Evolutionary conservation across 2,113 vertebrate genomes (phyloP), one percentile per base, ranked within the genome.

Genomic region (Gallinago undulata): DNA sequence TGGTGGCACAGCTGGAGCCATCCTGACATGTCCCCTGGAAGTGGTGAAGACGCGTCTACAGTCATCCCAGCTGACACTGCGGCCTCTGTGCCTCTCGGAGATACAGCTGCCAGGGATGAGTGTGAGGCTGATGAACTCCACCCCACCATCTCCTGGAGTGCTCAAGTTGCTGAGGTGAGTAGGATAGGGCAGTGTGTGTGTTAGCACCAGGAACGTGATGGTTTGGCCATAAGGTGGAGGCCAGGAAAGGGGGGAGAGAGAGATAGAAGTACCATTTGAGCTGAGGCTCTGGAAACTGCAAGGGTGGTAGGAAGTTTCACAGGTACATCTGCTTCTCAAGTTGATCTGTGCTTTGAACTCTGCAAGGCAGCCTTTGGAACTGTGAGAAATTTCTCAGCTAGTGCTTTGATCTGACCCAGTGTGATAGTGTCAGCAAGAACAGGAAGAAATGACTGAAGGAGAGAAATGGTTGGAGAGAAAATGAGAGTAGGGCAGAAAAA

Each of bases 11-110:
- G 96, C 92, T 48, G 97, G 96, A 89, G 97, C 97, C 87, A 97
- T 98, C 85, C 72, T 97, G 90, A 98, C 97, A 21, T 98, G 97
- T 69, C 97, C 97, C n/a, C 68, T 98, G 96, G 97, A 98, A 62
- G 97, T 98, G 64, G 97, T 98, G 95, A 98, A 98, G 93, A 98
- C 97, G 9, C 97, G 97, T 80, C 91, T 98, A 1, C 97, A 98
- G 83, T 97, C 97, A 21, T 98, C 97, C 41, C 94, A 96, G 4
- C 33, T 96, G 80, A 28, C 80, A 4, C 53, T 96, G 77, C 55
- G 92, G 37, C 96, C 97, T 64, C 48, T 97, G 14, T 97, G 85
- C 68, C 24, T 97, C 33, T 91, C 96, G 1, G 96, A 96, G 39
- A 19, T 97, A 6, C 96, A 97, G 64, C 72, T 97, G 70, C 94